Evolutionary conservation across 1,140 invertebrate species (phyloP), one percentile per base, ranked within the genome.

Genomic region (Drosophila leontia): DNA sequence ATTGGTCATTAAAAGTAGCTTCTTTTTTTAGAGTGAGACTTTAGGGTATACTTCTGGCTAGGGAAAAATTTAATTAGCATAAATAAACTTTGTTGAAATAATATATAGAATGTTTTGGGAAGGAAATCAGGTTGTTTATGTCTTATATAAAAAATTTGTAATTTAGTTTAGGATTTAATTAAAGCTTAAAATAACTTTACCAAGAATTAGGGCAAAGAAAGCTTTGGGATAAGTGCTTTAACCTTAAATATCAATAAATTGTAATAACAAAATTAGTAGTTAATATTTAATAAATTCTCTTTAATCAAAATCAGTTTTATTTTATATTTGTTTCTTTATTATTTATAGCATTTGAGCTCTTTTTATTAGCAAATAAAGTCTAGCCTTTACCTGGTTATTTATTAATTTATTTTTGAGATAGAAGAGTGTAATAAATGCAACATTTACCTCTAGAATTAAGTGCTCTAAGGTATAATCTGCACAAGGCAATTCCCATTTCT

Each of bases 61-160:
- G 17, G 15, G 12, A 26, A 39, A 39, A 23, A 37, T 37, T 23
- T 26, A 57, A 57, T 57, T 37, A 23, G 19, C 51, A 15, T 55
- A 37, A 55, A 55, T 15, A 55, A 55, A 55, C 17, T 55, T 55
- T 55, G 51, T 37, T 55, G 34, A 11, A 55, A 55, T 37, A 37
- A 23, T 55, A 23, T 55, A 55, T 15, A 3, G n/a, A 19, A 51
- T 12, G 11, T 7, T 51, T 13, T 51, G 9, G 26, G 1, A 29
- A 1, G 5, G 12, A 5, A 37, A 37, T 23, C 3, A 55, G 3
- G 34, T 5, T 55, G 34, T 37, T 37, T 13, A 23, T 37, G 3
- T 1, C 7, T 3, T 8, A 12, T 5, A 53, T 37, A 35, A 23
- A 4, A 0, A 35, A 8, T 35, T 15, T 0, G 23, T 5, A 19